Base-by-base conservation (phyloP, 2,888 invertebrate species). In the Oconnorella tubifera region DNA sequence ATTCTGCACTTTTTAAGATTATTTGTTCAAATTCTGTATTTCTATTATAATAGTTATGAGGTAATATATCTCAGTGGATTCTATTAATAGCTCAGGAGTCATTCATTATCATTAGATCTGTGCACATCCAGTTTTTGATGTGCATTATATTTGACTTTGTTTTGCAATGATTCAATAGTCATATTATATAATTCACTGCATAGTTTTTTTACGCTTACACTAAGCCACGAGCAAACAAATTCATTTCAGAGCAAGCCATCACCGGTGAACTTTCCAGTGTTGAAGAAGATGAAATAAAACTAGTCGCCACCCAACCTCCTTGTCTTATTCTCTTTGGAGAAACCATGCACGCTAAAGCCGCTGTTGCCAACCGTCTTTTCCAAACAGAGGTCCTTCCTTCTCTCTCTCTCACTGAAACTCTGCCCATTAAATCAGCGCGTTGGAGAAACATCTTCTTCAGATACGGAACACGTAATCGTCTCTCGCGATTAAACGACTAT, bases 261-360 rank as follows among this genome's bases (percentile, higher is more conserved):
- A 48, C 33, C n/a, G 70, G 67, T 4, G 69, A 70, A 28, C 50
- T 70, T 19, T 49, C 64, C 1, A 70, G 72, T 59, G 80, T 79
- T 56, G 81, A 82, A 64, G 80, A 82, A 56, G 71, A 73, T 29
- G 77, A 79, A 59, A 76, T 83, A 14, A 67, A 75, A 10, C 72
- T 75, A 4, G 74, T 78, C 28, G 76, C 86, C 50, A 82, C 83
- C 33, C 84, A 86, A 33, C 83, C 85, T n/a, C 88, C 89, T 0
- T 87, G 88, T n/a, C 40, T 91, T 59, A 85, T 91, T n/a, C 81
- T 91, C 14, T 83, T 90, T 67, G 91, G 91, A 32, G 88, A 88
- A 72, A 87, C 86, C 63, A 85, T 86, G n/a, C 85, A 86, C 68
- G 88, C 89, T 0, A 87, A 89, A 75, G 89, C 89, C 0, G 82